Evolutionary conservation across 2,888 invertebrate species (phyloP), one percentile per base, ranked within the genome.

Genomic region (Chalcosyrphus nemorum): DNA sequence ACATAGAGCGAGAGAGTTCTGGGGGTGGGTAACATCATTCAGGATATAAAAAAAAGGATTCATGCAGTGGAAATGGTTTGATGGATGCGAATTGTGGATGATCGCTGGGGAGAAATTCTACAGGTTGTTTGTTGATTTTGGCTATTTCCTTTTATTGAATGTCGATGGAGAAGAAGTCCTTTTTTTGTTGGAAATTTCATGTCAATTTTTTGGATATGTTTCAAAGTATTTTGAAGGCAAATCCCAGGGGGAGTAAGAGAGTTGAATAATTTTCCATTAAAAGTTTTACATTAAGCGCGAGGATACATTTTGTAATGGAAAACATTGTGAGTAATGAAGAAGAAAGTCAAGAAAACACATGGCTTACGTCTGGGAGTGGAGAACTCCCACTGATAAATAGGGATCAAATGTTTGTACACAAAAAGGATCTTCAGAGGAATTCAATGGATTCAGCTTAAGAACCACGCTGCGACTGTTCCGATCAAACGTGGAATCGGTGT

Each of bases 41-140:
- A 29, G 61, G 45, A 61, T 59, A 29, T 65, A 11, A 66, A 54
- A 35, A 74, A 54, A 38, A 76, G 27, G 47, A 57, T 19, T 38
- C 24, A 9, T 17, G 15, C 27, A 19, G n/a, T n/a, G n/a, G 24
- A 27, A 57, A 41, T 65, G 63, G 45, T 71, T 52, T 65, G 78
- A 78, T 57, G 57, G 61, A 63, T 70, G 47, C 19, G 6, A n/a
- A 27, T 50, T 38, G 43, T 27, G 13, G 19, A 32, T 29, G 27
- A 15, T 35, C 38, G 52, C 27, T 19, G 35, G 29, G 38, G 15
- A 61, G 41, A 52, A 43, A 7, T 15, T 41, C 7, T 45, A 13
- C 9, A 17, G 32, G 2, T 21, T 38, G 56, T 57, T 57, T n/a
- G 6, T 21, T 47, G 13, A 29, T 15, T 19, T 19, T 50, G 9